phyloP scores from a whole-genome alignment of 2,797 vertebrate species.

The Kryptopterus vitreolus region DNA sequence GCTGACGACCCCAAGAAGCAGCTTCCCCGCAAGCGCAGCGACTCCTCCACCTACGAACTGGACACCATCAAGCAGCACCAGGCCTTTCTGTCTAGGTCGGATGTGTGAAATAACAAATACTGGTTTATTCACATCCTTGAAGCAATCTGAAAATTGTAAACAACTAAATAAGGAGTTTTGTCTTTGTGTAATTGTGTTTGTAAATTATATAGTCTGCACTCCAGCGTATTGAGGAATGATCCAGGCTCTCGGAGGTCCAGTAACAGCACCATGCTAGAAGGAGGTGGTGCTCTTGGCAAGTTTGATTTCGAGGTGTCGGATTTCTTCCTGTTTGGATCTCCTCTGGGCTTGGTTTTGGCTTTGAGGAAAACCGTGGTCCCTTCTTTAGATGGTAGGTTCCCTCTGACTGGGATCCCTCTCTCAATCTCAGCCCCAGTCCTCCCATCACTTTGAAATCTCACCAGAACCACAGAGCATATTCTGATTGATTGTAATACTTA shows the following conservation, averaged over 20 bases:
- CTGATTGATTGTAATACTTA: too few species aligned
- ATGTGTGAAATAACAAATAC: neutral
- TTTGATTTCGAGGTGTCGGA: slow-evolving; percentile 94
- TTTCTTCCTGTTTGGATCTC: slow-evolving; percentile 96
- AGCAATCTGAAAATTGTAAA: neutral
- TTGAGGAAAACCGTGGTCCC: slow-evolving; percentile 93
- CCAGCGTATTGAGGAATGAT: slow-evolving; percentile 84
- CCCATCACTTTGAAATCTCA: neutral
- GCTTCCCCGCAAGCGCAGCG: slow-evolving; percentile 91
- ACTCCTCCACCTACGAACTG: slow-evolving; percentile 94
- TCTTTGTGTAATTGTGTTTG: neutral
- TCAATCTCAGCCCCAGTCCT: too few species aligned
- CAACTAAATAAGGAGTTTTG: neutral
- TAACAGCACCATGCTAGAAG: slow-evolving; percentile 89
- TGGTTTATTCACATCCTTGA: neutral
- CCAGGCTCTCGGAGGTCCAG: slow-evolving; percentile 84
- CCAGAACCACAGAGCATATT: too few species aligned
- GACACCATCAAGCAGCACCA: slow-evolving; percentile 98
- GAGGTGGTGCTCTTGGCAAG: slow-evolving; percentile 79
- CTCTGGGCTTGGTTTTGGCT: slow-evolving; percentile 91
- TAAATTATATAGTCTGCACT: slow-evolving; percentile 79
- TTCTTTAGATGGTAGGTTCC: slow-evolving; percentile 81
- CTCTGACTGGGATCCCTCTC: too few species aligned
- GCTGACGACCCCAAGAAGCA: slow-evolving; percentile 82
- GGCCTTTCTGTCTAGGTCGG: slow-evolving; percentile 92